These are phyloP conservation scores for Parazoanthus atlanticus DNA, from an alignment of 92 coral and sea anemone species.

Conservation along the genomic window DNA sequence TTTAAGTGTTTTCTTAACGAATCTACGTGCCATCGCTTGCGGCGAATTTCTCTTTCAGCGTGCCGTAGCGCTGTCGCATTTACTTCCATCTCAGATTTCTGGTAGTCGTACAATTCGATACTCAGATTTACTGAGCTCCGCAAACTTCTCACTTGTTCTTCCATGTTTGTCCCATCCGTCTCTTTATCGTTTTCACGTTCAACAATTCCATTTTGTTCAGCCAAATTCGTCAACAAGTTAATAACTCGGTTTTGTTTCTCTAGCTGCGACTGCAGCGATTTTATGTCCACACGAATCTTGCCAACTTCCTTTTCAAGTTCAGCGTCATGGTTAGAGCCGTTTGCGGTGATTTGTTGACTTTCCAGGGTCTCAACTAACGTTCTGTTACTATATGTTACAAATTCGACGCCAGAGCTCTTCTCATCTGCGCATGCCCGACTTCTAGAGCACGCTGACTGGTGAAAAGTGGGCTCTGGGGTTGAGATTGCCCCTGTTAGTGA, in stretches of 20 bases:
- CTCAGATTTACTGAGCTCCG: constrained; percentile 65
- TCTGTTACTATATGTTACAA: background rate
- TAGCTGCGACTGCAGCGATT: constrained; percentile 10
- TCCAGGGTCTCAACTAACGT: constrained; percentile 1
- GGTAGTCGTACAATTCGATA: constrained; percentile 74
- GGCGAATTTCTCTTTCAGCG: constrained; percentile 65
- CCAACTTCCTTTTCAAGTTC: background rate
- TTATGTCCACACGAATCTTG: constrained; percentile 3
- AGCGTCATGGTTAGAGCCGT: background rate
- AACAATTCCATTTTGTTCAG: constrained; percentile 12
- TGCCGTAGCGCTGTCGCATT: constrained; percentile 59
- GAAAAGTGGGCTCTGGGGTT: background rate
- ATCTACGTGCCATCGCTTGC: constrained; percentile 88
- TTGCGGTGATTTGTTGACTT: background rate
- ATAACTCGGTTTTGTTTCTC: constrained; percentile 25
- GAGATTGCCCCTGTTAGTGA: background rate
- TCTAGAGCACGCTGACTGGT: background rate
- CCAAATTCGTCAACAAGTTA: background rate
- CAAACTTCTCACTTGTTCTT: constrained; percentile 47
- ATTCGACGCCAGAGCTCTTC: background rate
- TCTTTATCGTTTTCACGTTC: constrained; percentile 3
- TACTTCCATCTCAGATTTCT: constrained; percentile 67
- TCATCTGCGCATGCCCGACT: background rate
- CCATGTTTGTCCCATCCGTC: background rate
- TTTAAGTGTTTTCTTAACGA: constrained; percentile 68